Evolutionary conservation across 92 coral and sea anemone species (phyloP).

Genomic region (Ricordea florida): DNA sequence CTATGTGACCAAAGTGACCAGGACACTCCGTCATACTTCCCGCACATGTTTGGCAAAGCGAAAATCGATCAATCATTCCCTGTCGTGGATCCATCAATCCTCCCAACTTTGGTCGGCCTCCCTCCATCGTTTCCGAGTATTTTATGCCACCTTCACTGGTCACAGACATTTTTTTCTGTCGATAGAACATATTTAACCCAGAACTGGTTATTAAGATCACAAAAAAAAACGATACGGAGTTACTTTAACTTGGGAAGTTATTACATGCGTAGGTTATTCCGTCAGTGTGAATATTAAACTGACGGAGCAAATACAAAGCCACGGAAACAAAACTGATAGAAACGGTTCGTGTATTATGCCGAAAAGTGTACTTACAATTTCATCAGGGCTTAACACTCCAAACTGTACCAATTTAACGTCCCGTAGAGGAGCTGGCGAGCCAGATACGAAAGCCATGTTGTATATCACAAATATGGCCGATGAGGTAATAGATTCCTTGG

Average conservation of each 20-base stretch:
- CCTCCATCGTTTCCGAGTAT: constrained; percentile 96
- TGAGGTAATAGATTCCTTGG: constrained; percentile 72
- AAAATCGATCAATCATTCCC: constrained; percentile 96
- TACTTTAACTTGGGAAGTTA: no score
- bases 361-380: constrained; percentile 74
- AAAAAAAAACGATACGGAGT: not conserved
- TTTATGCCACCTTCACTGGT: constrained; percentile 97
- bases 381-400: constrained; percentile 96
- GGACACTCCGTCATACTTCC: constrained; percentile 99
- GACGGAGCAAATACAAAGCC: no score
- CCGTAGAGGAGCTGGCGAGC: constrained; percentile 95
- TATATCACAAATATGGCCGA: constrained; percentile 81
- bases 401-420: constrained; percentile 93
- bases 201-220: not conserved
- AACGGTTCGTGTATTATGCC: not conserved
- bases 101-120: constrained; percentile 95
- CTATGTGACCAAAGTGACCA: constrained; percentile 99
- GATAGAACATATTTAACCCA: not conserved
- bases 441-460: constrained; percentile 87
- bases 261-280: not conserved
- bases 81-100: constrained; percentile 99
- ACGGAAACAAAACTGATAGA: no score
- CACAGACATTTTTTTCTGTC: constrained; percentile 98
- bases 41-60: constrained; percentile 99
- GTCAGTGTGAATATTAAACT: no score